Conservation (phyloP, 1,140 invertebrate species). For the Cydia fagiglandana region DNA sequence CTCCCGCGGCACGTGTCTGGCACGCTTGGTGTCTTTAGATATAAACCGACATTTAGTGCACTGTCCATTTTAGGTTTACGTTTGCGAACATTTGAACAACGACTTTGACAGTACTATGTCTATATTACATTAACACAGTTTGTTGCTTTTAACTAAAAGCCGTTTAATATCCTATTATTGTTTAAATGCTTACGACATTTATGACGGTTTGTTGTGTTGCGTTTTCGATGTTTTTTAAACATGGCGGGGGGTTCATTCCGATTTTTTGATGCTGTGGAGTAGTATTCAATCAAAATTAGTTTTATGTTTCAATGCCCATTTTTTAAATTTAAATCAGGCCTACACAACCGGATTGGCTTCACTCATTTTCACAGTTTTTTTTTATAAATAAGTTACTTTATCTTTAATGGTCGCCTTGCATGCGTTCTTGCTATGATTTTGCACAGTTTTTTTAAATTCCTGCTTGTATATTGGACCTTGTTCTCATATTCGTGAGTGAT, state of each 20-base stretch:
- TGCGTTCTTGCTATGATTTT: conserved; percentile 41
- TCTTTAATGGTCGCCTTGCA: conserved; percentile 34
- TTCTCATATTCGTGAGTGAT: conserved; percentile 21
- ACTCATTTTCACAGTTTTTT: neutral
- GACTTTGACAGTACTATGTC: too few species aligned
- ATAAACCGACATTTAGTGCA: too few species aligned
- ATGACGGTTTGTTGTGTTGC: neutral
- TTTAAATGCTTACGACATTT: neutral
- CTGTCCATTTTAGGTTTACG: too few species aligned
- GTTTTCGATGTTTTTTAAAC: neutral
- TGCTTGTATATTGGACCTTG: conserved; percentile 72
- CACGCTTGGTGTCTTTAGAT: too few species aligned
- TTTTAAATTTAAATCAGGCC: neutral
- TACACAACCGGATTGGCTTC: neutral
- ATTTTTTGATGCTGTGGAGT: neutral
- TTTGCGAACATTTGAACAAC: too few species aligned
- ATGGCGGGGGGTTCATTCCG: neutral
- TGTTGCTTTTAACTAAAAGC: too few species aligned
- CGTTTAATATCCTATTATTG: too few species aligned
- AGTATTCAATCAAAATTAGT: neutral
- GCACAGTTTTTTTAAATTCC: conserved; percentile 44
- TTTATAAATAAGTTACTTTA: neutral
- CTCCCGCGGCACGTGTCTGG: too few species aligned
- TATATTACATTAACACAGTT: too few species aligned
- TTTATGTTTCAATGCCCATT: neutral